Conservation (phyloP, 2,888 invertebrate genomes). For the Ametastegia equiseti region DNA sequence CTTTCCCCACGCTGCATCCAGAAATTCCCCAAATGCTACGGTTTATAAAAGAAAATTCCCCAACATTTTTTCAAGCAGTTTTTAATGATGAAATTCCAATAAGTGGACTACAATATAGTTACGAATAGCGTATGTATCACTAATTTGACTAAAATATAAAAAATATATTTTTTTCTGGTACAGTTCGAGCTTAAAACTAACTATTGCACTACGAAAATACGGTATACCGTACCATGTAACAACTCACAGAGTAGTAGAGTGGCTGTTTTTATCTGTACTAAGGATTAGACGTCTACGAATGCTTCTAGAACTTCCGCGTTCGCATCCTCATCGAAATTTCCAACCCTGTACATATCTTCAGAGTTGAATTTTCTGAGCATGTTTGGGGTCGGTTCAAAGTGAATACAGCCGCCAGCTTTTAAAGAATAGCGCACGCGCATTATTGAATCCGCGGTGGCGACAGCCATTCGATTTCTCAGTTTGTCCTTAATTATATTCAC, state of each 20-base stretch:
- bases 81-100: not conserved
- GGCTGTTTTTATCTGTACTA: not conserved
- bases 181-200: not conserved
- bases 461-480: slow-evolving; percentile 28
- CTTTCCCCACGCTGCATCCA: not conserved
- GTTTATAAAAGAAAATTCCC: not conserved
- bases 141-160: not conserved
- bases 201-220: not conserved
- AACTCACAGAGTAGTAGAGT: too few species aligned
- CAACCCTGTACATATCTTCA: not conserved
- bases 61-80: not conserved
- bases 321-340: not conserved
- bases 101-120: not conserved
- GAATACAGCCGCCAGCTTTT: slow-evolving; percentile 11
- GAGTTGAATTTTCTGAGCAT: slow-evolving; percentile 42
- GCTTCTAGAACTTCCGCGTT: not conserved
- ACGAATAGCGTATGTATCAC: not conserved
- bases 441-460: slow-evolving; percentile 41
- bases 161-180: not conserved
- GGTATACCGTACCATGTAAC: not conserved
- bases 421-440: not conserved
- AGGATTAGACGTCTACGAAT: not conserved
- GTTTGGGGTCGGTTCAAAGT: slow-evolving; percentile 37
- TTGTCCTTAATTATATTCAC: slow-evolving; percentile 51
- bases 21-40: not conserved